These are phyloP conservation scores for Dallia pectoralis DNA, from an alignment of 2,797 vertebrate species.

Conservation along the genomic window DNA sequence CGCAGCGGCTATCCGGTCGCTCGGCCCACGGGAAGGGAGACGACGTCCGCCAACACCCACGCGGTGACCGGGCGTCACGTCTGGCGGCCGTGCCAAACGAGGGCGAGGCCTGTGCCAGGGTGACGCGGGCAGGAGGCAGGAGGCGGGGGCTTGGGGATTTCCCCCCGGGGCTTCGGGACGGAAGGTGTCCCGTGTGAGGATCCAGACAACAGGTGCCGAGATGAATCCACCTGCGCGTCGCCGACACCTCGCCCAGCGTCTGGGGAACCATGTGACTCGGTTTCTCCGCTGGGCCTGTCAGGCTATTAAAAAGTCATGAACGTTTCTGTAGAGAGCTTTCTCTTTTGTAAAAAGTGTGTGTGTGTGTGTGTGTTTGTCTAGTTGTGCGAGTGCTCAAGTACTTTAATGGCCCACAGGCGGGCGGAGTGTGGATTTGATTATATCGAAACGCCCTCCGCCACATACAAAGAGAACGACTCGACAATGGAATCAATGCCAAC, in stretches of 20 bases:
- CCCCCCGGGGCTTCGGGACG: conserved; percentile 60
- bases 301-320: conserved; percentile 66
- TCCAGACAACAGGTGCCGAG: conserved; percentile 80
- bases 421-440: conserved; percentile 72
- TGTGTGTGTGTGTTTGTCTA: conserved; percentile 42
- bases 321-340: conserved; percentile 55
- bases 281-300: conserved; percentile 76
- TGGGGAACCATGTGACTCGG: conserved; percentile 71
- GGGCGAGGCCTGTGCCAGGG: conserved; percentile 40
- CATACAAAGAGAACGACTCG: conserved; percentile 66
- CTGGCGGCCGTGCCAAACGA: conserved; percentile 64
- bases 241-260: conserved; percentile 71
- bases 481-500: conserved; percentile 66
- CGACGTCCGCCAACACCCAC: conserved; percentile 33
- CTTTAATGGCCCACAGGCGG: conserved; percentile 70
- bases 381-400: conserved; percentile 64
- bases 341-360: conserved; percentile 25
- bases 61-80: conserved; percentile 57
- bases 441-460: conserved; percentile 65
- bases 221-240: conserved; percentile 70
- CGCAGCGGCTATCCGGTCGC: conserved; percentile 67
- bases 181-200: conserved; percentile 65
- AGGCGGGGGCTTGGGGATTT: conserved; percentile 12
- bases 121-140: conserved; percentile 39
- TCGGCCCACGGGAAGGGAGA: conserved; percentile 59